Conservation (phyloP, 2,113 vertebrate genomes). For the Plecotus auritus region DNA sequence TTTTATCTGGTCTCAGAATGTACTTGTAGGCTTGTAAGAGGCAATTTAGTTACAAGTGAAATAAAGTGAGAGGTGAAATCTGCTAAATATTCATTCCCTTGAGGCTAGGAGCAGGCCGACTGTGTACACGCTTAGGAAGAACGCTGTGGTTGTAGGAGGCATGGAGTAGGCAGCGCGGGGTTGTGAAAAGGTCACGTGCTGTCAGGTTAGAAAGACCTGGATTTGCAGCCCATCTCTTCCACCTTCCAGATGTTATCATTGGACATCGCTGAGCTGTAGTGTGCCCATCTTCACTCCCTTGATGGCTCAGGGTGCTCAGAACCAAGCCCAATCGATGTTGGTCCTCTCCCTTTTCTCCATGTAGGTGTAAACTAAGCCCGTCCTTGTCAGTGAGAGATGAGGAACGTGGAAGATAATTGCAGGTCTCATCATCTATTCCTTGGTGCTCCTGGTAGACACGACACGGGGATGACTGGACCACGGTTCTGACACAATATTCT, state of each 20-base stretch:
- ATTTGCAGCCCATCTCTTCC: neutral
- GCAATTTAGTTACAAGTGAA: neutral
- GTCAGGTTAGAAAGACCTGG: neutral
- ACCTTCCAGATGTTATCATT: neutral
- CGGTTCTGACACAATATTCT: neutral
- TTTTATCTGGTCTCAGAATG: neutral
- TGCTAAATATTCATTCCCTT: neutral
- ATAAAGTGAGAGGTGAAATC: neutral
- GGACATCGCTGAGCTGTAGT: neutral
- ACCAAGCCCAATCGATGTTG: neutral
- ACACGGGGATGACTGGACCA: too few species aligned
- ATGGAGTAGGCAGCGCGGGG: neutral
- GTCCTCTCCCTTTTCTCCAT: neutral
- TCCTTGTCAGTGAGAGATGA: neutral
- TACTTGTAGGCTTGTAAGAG: neutral
- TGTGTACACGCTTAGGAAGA: neutral
- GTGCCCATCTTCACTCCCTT: neutral
- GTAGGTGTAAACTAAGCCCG: neutral
- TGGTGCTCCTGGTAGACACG: neutral
- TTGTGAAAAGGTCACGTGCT: neutral
- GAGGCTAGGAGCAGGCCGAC: neutral
- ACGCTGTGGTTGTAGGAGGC: neutral
- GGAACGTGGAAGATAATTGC: too few species aligned
- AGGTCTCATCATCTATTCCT: too few species aligned
- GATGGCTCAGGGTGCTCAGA: neutral